Conservation (phyloP, 2,797 vertebrate genomes). For the Poliocrania exsul region DNA sequence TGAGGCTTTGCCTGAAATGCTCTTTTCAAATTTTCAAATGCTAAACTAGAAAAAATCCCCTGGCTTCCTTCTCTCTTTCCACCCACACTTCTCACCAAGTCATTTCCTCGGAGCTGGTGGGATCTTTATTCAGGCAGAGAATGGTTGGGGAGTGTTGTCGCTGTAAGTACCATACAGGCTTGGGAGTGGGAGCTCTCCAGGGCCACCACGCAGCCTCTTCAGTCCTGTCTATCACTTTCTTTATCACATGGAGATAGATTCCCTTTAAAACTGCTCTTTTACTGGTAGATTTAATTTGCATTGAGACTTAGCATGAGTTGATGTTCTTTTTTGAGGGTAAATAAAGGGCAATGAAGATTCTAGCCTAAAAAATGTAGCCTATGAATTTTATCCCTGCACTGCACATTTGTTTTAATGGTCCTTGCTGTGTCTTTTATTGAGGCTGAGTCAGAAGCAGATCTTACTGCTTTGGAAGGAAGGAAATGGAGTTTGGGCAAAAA, state of each 20-base stretch:
- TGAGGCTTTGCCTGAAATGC: not conserved
- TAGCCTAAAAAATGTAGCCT: not conserved
- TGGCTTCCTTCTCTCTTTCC: not conserved
- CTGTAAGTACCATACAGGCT: accelerated
- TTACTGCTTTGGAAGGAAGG: slow-evolving; percentile 10
- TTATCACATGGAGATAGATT: not conserved
- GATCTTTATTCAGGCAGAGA: not conserved
- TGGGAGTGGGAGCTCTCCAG: not conserved
- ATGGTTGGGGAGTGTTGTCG: not conserved
- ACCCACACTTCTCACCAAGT: not conserved
- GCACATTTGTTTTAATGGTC: not conserved
- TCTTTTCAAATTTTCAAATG: not conserved
- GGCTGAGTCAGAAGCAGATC: slow-evolving; percentile 52
- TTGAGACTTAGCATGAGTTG: not conserved
- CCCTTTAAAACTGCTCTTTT: not conserved
- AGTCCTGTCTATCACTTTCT: not conserved
- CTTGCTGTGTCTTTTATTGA: slow-evolving; percentile 41
- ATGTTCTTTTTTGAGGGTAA: not conserved
- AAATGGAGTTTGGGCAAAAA: slow-evolving; percentile 15
- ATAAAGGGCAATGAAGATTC: not conserved
- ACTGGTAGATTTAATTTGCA: not conserved
- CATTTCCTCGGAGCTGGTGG: not conserved
- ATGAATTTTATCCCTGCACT: not conserved
- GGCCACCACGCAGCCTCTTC: not conserved
- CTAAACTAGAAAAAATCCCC: not conserved